phyloP scores from a whole-genome alignment of 2,113 vertebrate genomes.

The Alligator sinensis region DNA sequence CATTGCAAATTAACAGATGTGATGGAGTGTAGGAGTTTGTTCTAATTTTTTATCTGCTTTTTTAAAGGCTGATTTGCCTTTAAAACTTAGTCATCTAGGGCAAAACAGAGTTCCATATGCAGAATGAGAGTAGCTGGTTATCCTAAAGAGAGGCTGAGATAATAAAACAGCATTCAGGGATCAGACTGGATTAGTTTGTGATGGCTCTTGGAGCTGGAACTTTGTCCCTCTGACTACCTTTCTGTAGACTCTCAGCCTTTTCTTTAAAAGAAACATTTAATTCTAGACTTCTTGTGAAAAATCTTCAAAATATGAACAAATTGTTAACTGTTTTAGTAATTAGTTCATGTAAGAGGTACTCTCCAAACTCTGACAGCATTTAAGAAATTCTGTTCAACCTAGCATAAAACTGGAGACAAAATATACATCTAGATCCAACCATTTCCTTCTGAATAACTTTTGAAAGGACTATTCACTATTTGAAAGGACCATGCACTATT shows the following conservation, averaged over 20 bases:
- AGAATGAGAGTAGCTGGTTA: not conserved
- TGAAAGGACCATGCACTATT: not conserved
- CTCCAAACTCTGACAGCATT: not conserved
- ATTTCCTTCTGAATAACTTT: not conserved
- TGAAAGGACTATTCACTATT: not conserved
- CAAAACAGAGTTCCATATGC: not conserved
- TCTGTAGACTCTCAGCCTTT: not conserved
- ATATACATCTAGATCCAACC: not conserved
- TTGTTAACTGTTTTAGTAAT: not conserved
- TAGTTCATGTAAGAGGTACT: accelerated
- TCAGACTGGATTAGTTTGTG: not conserved
- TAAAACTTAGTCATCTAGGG: not conserved
- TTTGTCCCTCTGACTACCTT: not conserved
- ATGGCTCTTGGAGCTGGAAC: not conserved
- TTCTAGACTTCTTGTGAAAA: not conserved
- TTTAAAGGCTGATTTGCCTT: not conserved
- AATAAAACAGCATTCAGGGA: not conserved
- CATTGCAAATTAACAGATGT: not conserved
- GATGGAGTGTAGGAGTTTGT: not conserved
- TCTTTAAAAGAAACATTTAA: not conserved
- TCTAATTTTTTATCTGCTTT: not conserved
- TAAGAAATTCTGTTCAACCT: not conserved
- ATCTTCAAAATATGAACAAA: not conserved
- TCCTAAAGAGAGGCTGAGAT: not conserved
- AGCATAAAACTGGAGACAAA: not conserved